A percentile compares a stretch with the other conserved stretches of the same genome.
Evolutionary conservation across 2,797 vertebrate species (phyloP).

Genomic region (Periophthalmus magnuspinnatus): DNA sequence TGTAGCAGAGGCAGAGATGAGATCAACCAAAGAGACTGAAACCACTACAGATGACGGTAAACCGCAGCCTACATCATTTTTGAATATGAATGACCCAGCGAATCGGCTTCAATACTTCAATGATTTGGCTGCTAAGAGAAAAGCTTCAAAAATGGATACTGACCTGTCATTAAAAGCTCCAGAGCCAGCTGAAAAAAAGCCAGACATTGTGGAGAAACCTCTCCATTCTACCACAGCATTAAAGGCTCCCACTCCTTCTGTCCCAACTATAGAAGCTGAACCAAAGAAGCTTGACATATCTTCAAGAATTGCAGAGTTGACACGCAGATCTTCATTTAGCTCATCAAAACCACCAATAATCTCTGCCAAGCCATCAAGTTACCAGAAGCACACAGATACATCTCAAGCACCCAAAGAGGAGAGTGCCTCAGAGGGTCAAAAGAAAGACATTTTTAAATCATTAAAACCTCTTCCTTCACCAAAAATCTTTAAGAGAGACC

Average conservation of each 20-base stretch:
- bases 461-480: slow-evolving; percentile 77
- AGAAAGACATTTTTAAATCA: slow-evolving; percentile 75
- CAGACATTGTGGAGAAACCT: slow-evolving; percentile 52
- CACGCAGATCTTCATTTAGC: slow-evolving; percentile 48
- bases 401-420: slow-evolving; percentile 60
- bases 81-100: slow-evolving; percentile 76
- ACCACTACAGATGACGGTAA: slow-evolving; percentile 19
- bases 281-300: slow-evolving; percentile 58
- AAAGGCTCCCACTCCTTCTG: slow-evolving; percentile 16
- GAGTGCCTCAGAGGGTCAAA: slow-evolving; percentile 57
- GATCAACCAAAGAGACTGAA: slow-evolving; percentile 33
- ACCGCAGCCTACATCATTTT: slow-evolving; percentile 23
- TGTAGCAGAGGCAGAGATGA: slow-evolving; percentile 38
- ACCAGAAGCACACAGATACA: slow-evolving; percentile 49
- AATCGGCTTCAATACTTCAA: slow-evolving; percentile 78
- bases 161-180: slow-evolving; percentile 53
- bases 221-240: background rate
- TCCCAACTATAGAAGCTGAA: slow-evolving; percentile 47
- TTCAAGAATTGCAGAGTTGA: slow-evolving; percentile 63
- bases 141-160: slow-evolving; percentile 61
- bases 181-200: slow-evolving; percentile 66
- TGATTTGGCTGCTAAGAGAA: slow-evolving; percentile 74
- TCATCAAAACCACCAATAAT: slow-evolving; percentile 61
- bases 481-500: slow-evolving; percentile 74
- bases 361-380: slow-evolving; percentile 48